Conservation (phyloP, 2,113 vertebrate species). For the Plectropomus leopardus region DNA sequence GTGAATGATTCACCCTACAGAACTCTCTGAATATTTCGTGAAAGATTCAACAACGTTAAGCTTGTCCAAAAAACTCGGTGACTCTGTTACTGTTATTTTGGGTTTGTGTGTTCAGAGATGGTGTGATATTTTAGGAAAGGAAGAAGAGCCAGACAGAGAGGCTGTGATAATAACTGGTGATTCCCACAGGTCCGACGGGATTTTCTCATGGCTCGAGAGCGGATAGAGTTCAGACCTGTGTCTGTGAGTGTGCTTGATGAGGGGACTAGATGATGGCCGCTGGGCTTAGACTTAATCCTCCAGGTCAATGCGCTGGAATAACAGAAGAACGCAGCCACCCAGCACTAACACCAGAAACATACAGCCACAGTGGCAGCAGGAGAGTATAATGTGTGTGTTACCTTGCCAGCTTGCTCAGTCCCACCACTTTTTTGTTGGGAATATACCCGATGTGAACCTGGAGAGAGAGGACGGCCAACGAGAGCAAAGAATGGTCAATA, state of each 20-base stretch:
- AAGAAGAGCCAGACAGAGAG: conserved; percentile 45
- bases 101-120: conserved; percentile 29
- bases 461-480: conserved; percentile 10
- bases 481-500: conserved; percentile 2
- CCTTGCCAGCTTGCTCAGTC: conserved; percentile 86
- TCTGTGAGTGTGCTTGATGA: conserved; percentile 67
- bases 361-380: conserved; percentile 41
- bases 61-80: conserved; percentile 6
- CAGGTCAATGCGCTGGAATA: conserved; percentile 81
- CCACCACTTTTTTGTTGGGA: conserved; percentile 86
- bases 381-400: conserved; percentile 52
- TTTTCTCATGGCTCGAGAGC: conserved; percentile 75
- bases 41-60: conserved; percentile 3
- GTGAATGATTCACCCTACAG: conserved; percentile 66
- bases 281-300: conserved; percentile 82
- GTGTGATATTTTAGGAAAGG: conserved; percentile 51
- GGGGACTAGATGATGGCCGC: conserved; percentile 68
- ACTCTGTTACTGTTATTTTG: conserved; percentile 26
- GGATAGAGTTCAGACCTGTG: conserved; percentile 67
- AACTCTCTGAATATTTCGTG: conserved; percentile 24
- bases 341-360: conserved; percentile 65
- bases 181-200: conserved; percentile 77
- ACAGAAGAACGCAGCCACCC: conserved; percentile 83
- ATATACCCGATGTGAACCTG: conserved; percentile 87
- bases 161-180: conserved; percentile 70